Evolutionary conservation across 2,797 vertebrate species (phyloP).

Genomic region (Benthosema pterotum): DNA sequence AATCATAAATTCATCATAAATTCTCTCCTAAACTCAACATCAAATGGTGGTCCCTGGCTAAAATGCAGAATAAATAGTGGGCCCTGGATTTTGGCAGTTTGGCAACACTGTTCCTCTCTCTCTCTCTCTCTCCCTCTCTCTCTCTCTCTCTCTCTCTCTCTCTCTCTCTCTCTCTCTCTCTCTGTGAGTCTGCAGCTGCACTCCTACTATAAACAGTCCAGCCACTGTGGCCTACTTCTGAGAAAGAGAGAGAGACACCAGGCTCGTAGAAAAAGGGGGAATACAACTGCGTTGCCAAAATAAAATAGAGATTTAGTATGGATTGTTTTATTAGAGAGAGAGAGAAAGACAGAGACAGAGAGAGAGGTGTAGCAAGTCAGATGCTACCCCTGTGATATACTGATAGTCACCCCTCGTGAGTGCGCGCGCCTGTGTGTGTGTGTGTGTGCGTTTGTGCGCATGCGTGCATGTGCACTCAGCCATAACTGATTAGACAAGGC

Average conservation of each 20-base stretch:
- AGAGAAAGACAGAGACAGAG: neutral
- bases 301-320: too few relatives aligned
- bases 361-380: constrained; percentile 37
- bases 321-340: too few relatives aligned
- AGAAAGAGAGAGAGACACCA: constrained; percentile 31
- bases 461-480: constrained; percentile 20
- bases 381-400: constrained; percentile 57
- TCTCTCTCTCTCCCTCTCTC: constrained; percentile 1
- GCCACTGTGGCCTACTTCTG: constrained; percentile 77
- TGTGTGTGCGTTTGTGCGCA: constrained; percentile 7
- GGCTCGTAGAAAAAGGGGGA: constrained; percentile 47
- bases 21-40: too few relatives aligned
- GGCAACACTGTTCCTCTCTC: constrained; percentile 6
- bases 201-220: constrained; percentile 70
- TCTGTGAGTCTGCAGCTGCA: constrained; percentile 66
- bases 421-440: constrained; percentile 15
- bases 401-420: constrained; percentile 47
- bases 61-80: too few relatives aligned
- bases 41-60: too few relatives aligned
- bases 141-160: constrained; percentile 25
- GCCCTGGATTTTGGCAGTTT: too few relatives aligned
- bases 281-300: neutral
- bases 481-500: constrained; percentile 42
- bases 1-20: too few relatives aligned
- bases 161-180: constrained; percentile 23